Evolutionary conservation across 2,113 vertebrate genomes (phyloP), one percentile per base, ranked within the genome.

Genomic region (Leiothrix lutea): DNA sequence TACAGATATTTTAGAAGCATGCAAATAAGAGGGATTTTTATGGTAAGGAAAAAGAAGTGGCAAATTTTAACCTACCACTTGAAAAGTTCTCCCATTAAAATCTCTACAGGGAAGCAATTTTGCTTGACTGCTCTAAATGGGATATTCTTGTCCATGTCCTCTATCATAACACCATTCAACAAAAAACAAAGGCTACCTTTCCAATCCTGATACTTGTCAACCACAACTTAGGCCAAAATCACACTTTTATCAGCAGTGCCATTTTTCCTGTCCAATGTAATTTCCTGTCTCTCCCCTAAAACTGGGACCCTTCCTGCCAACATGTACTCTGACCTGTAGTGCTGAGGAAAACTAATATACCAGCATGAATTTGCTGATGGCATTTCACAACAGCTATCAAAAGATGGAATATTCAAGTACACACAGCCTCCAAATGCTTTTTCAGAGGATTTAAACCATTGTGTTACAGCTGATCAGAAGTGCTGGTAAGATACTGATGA

Each of bases 381-480:
- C 21, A 69, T 85, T 94, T 74, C 47, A 61, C 6, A 71, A 31
- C 56, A 79, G 40, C 33, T 73, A 70, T n/a, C 36, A 75, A 5
- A 35, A 85, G 53, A 25, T 33, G 10, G 64, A 71, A 8, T 8
- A 20, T 65, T 33, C 29, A 45, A 82, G 64, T 25, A 66, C 11
- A 6, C 6, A 62, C 58, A 11, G 22, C 40, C 51, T 95, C 36
- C 57, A 73, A 74, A 73, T 69, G 70, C 12, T 83, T 42, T 50
- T 95, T 85, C 91, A 61, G 66, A 69, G 72, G 50, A 96, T 67
- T 92, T 90, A 89, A 95, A 86, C 70, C 74, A 56, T n/a, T 64
- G 47, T 80, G 56, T 53, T 92, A 44, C 42, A 89, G 80, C 26
- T 93, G 54, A 88, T 64, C 61, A 94, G 77, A 84, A 95, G 66